Conservation (phyloP, 2,113 vertebrate species). For the Galeopterus variegatus region DNA sequence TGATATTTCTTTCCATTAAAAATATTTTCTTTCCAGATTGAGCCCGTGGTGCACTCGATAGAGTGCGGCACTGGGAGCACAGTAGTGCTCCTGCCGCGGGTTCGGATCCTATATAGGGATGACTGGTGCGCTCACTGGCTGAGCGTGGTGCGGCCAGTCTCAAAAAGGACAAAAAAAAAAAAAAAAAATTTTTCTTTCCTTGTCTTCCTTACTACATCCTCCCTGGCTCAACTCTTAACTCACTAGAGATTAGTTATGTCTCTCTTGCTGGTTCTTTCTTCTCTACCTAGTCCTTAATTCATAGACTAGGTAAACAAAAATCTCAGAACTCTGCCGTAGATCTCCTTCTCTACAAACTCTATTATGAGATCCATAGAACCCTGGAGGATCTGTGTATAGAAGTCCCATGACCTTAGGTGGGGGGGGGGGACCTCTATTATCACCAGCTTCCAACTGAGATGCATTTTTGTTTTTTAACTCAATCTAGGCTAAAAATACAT, state of each 20-base stretch:
- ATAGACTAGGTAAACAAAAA: not conserved
- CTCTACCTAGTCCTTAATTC: not conserved
- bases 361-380: not conserved
- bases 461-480: too few relatives aligned
- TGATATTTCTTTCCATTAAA: not conserved
- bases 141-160: too few relatives aligned
- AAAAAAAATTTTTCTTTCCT: not conserved
- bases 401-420: not conserved
- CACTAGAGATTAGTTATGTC: not conserved
- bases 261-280: not conserved
- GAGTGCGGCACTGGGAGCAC: too few relatives aligned
- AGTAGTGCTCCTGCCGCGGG: too few relatives aligned
- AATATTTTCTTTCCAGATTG: not conserved
- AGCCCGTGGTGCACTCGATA: too few relatives aligned
- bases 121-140: too few relatives aligned
- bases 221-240: not conserved
- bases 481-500: not conserved
- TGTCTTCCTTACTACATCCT: not conserved
- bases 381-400: not conserved
- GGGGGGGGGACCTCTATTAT: not conserved
- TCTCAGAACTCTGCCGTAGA: not conserved
- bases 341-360: not conserved
- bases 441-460: not conserved
- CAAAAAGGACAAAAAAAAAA: too few relatives aligned
- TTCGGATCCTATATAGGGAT: too few relatives aligned